Evolutionary conservation across 2,888 invertebrate species (phyloP), one percentile per base, ranked within the genome.

Genomic region (Macrophya annulata): DNA sequence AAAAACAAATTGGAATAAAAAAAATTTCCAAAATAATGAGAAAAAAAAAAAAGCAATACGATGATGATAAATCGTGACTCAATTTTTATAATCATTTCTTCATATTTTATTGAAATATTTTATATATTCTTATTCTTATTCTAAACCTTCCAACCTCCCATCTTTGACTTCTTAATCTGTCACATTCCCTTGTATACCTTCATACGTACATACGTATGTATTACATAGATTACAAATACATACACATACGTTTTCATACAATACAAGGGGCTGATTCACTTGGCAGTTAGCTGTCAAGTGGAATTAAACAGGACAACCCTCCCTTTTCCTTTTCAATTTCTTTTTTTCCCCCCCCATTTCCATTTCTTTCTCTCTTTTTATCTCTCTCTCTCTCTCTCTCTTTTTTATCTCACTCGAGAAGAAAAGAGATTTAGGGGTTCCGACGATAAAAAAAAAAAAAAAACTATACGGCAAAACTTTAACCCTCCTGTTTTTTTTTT

Each of bases 151-250:
- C n/a, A n/a, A n/a, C n/a, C n/a, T n/a, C n/a, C n/a, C n/a, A n/a
- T n/a, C n/a, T n/a, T n/a, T 72, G 72, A 72, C 72, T 72, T 72
- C 72, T 72, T 72, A 72, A 72, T 72, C 72, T 72, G n/a, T 40
- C 10, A 43, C 55, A n/a, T 37, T 17, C 10, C 68, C 31, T 31
- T 31, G 31, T 31, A 48, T 48, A 48, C 48, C 48, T 48, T 25
- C 25, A 3, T 5, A 25, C 21, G 21, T 25, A 1, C 4, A 25
- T 62, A 62, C 12, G 62, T 25, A 25, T 0, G 59, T 59, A 51
- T 43, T 0, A 15, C 55, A 55, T 17, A 17, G 12, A n/a, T 55
- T 15, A 15, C 4, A 55, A 0, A n/a, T 17, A n/a, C 17, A 12
- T 15, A 15, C 4, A 17, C 0, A 55, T n/a, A 55, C 6, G 10